These are phyloP conservation scores for Sminthopsis crassicaudata DNA, from an alignment of 2,113 vertebrate genomes.

Conservation along the genomic window DNA sequence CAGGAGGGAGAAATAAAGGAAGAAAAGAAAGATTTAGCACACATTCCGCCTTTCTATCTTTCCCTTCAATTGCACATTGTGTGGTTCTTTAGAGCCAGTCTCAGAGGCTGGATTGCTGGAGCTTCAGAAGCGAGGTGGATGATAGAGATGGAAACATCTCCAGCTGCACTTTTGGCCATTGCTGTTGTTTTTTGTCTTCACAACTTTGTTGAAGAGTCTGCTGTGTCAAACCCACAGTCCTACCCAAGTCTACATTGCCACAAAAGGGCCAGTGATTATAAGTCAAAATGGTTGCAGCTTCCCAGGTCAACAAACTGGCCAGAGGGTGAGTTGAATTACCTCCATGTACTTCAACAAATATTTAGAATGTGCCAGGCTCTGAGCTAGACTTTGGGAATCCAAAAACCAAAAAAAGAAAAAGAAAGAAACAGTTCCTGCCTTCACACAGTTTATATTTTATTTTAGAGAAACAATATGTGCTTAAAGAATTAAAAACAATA, in stretches of 20 bases:
- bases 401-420: neutral
- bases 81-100: constrained; percentile 48
- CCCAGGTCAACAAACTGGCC: neutral
- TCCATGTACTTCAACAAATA: neutral
- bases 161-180: neutral
- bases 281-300: neutral
- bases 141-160: constrained; percentile 23
- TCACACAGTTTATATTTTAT: neutral
- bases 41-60: neutral
- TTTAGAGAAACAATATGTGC: neutral
- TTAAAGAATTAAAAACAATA: neutral
- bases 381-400: neutral
- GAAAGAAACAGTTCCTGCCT: neutral
- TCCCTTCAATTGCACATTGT: constrained; percentile 21
- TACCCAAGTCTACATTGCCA: neutral
- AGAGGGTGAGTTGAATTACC: neutral
- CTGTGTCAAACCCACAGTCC: neutral
- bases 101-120: neutral
- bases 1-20: neutral
- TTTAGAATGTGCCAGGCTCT: neutral
- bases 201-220: neutral
- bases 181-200: neutral
- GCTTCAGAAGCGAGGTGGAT: constrained; percentile 37
- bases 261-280: neutral
- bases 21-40: neutral